Evolutionary conservation across 2,888 invertebrate species (phyloP), one percentile per base, ranked within the genome.

Genomic region (Pterostichus niger): DNA sequence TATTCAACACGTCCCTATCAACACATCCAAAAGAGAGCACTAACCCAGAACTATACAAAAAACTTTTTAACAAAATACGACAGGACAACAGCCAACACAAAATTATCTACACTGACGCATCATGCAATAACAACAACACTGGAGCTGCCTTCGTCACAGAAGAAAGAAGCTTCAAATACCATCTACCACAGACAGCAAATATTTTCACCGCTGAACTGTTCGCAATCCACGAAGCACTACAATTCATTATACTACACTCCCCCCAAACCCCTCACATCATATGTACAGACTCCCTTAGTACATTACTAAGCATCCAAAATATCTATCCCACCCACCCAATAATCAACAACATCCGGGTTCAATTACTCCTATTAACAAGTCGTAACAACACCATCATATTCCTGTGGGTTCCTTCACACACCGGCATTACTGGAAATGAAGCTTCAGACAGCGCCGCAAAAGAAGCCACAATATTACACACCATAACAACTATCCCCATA

Each of bases 181-280:
- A 56, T 17, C 56, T 56, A 17, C 56, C 56, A 15, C 11, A 56
- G 7, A 13, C 17, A 56, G 17, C 17, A 24, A 56, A 56, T 10
- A 56, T 56, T 6, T 15, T 56, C 56, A 56, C 56, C 9, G 56
- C 56, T 17, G 56, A 56, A 56, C 56, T 56, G 56, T 56, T 56
- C 17, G 56, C 56, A 56, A 56, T 56, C 56, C 9, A 56, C 6
- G 24, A 56, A 56, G 15, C 56, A 56, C 15, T 56, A 24, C 6
- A 56, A 15, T 24, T 17, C 56, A 56, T 56, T 56, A 6, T 56
- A 56, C 17, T 17, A 24, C 17, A 56, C 24, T 56, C 9, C 24
- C 56, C 15, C 13, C 56, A 56, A 11, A 46, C 46, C 11, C 46
- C 46, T 3, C 10, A 46, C 9, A 56, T 56, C 24, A 56, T 56